Base-by-base conservation (phyloP, 1,140 invertebrate species). In the Drosophila nigromelanica region DNA sequence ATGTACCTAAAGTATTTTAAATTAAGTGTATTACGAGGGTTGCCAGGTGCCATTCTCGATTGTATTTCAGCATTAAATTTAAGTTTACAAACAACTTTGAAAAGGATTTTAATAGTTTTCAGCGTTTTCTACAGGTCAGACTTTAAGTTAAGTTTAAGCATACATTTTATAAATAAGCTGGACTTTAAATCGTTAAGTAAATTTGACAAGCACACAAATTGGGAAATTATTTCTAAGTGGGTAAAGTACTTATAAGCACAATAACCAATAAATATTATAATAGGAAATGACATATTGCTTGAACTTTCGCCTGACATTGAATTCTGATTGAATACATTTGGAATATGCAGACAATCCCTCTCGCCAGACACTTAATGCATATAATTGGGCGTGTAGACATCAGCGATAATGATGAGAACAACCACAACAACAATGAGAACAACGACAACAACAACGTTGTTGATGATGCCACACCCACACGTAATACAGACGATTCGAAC, bases 301-400 rank as follows among this genome's bases (percentile, higher is more conserved):
- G 40, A 62, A 62, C 62, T 75, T 75, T 76, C 21, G 40, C 37
- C 15, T 40, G 62, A 82, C 66, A 78, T 78, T 82, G 75, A 71
- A 45, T 33, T 33, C 55, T 75, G 51, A 71, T 72, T 39, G 27
- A 73, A 69, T 63, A 54, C 48, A 54, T 54, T 69, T 52, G 45
- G 59, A 35, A 60, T 33, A 64, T 64, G 40, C 51, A 71, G 56
- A 58, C 52, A 58, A 61, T 48, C 18, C 35, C 5, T 14, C 37
- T 21, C 27, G 39, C 24, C 52, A 71, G 43, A 55, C 39, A 43
- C 18, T 59, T 60, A 76, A 80, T 70, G 68, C 63, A 85, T 83
- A 73, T 83, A 67, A 79, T 77, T 67, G 74, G 70, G 70, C 45
- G 66, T 62, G 70, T 59, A 47, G 58, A 40, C n/a, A 30, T 12